Conservation (phyloP, 2,113 vertebrate species). For the Atlantisia rogersi region DNA sequence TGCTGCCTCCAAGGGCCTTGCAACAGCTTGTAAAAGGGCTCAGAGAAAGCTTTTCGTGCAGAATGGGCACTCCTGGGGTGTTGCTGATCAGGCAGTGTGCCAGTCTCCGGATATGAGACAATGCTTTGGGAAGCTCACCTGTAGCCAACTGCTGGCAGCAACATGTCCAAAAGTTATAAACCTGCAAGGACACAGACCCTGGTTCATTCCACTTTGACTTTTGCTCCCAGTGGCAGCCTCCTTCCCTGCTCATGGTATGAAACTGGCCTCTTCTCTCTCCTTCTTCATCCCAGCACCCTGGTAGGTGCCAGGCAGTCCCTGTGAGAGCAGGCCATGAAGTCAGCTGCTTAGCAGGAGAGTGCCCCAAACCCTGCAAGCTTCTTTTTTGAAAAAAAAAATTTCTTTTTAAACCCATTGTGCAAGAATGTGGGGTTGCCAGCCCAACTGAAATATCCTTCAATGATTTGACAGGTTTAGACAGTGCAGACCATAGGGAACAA, state of each 20-base stretch:
- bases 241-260: neutral
- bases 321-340: neutral
- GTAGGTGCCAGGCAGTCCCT: neutral
- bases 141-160: neutral
- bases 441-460: neutral
- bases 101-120: neutral
- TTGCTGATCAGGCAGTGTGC: neutral
- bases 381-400: neutral
- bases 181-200: neutral
- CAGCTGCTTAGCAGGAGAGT: neutral
- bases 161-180: neutral
- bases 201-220: neutral
- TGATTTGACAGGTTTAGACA: neutral
- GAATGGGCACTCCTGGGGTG: neutral
- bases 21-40: slow-evolving; percentile 20
- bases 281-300: neutral
- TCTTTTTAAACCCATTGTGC: neutral
- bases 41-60: neutral
- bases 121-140: slow-evolving; percentile 22
- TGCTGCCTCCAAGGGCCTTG: neutral
- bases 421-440: neutral
- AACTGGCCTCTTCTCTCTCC: neutral
- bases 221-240: neutral
- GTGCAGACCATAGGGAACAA: neutral
- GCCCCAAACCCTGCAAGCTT: neutral